A percentile compares a stretch with the other conserved stretches of the same genome.
phyloP scores from a whole-genome alignment of 2,113 vertebrate species.

The Lepus americanus region DNA sequence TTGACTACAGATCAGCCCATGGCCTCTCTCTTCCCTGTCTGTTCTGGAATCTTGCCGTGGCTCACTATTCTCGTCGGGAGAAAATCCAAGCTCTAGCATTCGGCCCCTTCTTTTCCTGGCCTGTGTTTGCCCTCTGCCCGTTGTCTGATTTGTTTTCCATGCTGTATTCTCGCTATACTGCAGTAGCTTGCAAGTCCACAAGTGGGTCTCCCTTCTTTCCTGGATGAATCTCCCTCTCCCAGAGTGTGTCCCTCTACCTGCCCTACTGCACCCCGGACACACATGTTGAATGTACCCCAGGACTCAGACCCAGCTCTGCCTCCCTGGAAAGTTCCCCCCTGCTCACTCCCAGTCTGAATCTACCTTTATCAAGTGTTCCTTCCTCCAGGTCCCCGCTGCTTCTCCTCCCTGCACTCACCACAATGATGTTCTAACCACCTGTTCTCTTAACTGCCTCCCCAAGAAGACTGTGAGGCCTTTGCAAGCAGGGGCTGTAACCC shows the following conservation, averaged over 20 bases:
- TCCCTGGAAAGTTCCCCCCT: background rate
- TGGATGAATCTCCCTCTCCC: too few relatives aligned
- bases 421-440: background rate
- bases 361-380: too few relatives aligned
- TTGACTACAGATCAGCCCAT: background rate
- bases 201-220: background rate
- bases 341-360: background rate
- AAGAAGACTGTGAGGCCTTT: background rate
- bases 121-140: background rate
- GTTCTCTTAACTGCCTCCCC: background rate
- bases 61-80: background rate
- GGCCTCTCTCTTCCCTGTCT: background rate
- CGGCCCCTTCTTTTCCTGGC: background rate
- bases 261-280: background rate
- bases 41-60: background rate
- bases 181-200: background rate
- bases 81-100: background rate
- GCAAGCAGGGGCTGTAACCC: background rate
- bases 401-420: background rate
- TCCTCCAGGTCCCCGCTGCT: rapidly evolving
- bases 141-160: too few relatives aligned
- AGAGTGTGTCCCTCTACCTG: background rate
- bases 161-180: background rate
- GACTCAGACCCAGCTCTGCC: background rate
- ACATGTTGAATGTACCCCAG: background rate